Conservation (phyloP, 2,797 vertebrate genomes). For the Cynodonichthys magdalenae region DNA sequence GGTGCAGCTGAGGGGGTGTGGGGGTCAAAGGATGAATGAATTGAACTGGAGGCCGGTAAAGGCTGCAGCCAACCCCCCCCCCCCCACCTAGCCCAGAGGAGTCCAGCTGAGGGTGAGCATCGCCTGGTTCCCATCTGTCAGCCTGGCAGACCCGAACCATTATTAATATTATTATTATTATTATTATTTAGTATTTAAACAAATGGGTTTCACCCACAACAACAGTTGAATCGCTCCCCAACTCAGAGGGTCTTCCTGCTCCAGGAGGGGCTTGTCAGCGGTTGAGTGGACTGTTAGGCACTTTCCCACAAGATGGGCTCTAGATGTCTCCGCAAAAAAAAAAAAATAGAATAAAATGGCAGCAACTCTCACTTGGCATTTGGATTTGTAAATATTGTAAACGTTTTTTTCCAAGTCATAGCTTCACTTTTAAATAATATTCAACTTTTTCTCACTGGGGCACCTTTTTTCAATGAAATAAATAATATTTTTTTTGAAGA, state of each 20-base stretch:
- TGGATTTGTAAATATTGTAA: slow-evolving; percentile 84
- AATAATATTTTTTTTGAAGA: slow-evolving; percentile 8
- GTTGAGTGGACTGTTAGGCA: slow-evolving; percentile 71
- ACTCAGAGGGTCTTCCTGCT: slow-evolving; percentile 57
- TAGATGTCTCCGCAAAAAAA: slow-evolving; percentile 41
- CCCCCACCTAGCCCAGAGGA: slow-evolving; percentile 52
- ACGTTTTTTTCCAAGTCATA: slow-evolving; percentile 76
- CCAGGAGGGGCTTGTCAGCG: slow-evolving; percentile 65
- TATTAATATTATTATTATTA: slow-evolving; percentile 46
- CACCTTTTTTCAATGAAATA: slow-evolving; percentile 75
- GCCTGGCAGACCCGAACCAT: slow-evolving; percentile 43
- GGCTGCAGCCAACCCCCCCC: slow-evolving; percentile 41
- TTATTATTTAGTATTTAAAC: slow-evolving; percentile 18
- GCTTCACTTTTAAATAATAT: slow-evolving; percentile 54
- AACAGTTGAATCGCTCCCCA: slow-evolving; percentile 35
- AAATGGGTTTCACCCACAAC: slow-evolving; percentile 35
- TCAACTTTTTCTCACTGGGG: slow-evolving; percentile 69
- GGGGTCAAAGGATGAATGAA: slow-evolving; percentile 71
- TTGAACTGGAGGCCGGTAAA: slow-evolving; percentile 72
- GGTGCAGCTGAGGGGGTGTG: slow-evolving; percentile 14
- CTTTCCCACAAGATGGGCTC: slow-evolving; percentile 70
- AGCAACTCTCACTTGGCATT: slow-evolving; percentile 68
- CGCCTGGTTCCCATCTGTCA: slow-evolving; percentile 70
- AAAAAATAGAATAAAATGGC: slow-evolving; percentile 38
- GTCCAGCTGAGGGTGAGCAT: slow-evolving; percentile 73